Conservation (phyloP, 2,797 vertebrate species). For the Micropoecilia bifurca region DNA sequence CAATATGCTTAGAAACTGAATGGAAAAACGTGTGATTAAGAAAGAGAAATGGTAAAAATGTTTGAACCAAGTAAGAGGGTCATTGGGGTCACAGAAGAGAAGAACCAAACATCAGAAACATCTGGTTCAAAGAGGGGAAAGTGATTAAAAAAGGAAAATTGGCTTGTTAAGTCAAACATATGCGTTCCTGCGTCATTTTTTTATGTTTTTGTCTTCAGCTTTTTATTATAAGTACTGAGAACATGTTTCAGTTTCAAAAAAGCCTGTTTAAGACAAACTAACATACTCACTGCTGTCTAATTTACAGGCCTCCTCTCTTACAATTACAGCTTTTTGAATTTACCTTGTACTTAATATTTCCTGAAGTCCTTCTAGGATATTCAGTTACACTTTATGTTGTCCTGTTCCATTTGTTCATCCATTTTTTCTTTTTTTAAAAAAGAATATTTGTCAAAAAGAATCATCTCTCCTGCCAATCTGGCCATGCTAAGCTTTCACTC, state of each 20-base stretch:
- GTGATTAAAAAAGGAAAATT: not conserved
- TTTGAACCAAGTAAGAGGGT: conserved; percentile 6
- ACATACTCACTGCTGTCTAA: not conserved
- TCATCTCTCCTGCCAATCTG: not conserved
- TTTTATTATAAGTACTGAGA: not conserved
- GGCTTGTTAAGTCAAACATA: not conserved
- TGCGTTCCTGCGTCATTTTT: not conserved
- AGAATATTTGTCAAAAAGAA: not conserved
- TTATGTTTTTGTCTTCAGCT: not conserved
- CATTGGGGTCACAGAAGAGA: not conserved
- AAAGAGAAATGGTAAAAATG: conserved; percentile 22
- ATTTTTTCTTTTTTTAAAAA: not conserved
- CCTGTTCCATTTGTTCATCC: not conserved
- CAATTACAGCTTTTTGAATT: not conserved
- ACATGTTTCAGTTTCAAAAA: not conserved
- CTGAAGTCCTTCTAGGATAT: not conserved
- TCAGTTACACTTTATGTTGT: not conserved
- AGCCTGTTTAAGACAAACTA: not conserved
- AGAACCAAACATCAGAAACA: not conserved
- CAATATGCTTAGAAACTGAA: not conserved
- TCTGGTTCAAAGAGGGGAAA: not conserved
- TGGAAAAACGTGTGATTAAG: not conserved
- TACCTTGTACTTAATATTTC: not conserved
- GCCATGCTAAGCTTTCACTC: not conserved
- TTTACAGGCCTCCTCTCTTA: not conserved